Evolutionary conservation across 2,888 invertebrate species (phyloP), one percentile per base, ranked within the genome.

Genomic region (Lypha dubia): DNA sequence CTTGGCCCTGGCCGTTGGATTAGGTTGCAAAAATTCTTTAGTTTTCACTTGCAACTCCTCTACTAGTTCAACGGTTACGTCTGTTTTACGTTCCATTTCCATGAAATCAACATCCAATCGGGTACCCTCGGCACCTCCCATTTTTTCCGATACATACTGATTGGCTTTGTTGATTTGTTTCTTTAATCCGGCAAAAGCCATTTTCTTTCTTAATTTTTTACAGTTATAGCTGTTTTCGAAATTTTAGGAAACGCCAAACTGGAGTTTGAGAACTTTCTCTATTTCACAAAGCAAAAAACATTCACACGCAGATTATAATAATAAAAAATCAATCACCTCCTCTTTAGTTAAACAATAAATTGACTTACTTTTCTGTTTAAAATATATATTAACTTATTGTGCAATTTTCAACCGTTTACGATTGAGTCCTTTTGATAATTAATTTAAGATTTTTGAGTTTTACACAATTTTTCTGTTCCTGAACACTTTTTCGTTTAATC

Each of bases 101-200:
- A 97, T 95, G 93, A 99, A 99, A 91, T 99, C 99, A 93, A 99
- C 95, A 93, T 99, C 99, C 91, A 99, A 95, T 93, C 99, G 99
- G 88, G 99, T 99, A 93, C 99, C 99, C 93, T 99, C 99, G 88
- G 99, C 99, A 92, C 99, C 99, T 87, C 99, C 99, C 96, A 99
- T 99, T 94, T 99, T 99, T 93, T 99, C 99, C 92, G 98, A 99
- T 94, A 99, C 97, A 95, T 98, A 99, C 98, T 99, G 99, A 94
- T 99, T 99, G 89, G 99, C 99, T 94, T 99, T 99, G 94, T 99
- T 99, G 93, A 99, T 97, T 93, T 99, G 99, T 94, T 99, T 99
- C 93, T 98, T 98, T 88, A 99, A 94, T 89, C 99, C 99, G 90
- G 99, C 98, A 93, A 99, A 97, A 93, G 99, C 99, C 99, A 99